Conservation (phyloP, 30 jellyfish, hydroid and myxozoan genomes). For the Chironex yamaguchii region DNA sequence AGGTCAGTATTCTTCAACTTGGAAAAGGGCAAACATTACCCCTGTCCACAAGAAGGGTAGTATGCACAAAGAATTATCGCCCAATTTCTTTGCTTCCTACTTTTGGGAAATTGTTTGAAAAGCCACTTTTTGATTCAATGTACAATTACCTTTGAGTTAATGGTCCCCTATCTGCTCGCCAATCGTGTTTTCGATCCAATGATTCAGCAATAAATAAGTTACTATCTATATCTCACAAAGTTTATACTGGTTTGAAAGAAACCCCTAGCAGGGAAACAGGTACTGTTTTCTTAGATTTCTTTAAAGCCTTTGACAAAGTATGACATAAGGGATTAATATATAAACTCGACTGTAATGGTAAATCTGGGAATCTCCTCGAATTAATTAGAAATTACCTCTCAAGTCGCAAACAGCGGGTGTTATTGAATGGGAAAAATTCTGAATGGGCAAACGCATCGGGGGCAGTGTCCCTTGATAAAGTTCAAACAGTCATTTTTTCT, state of each 20-base stretch:
- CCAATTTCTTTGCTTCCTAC: too few relatives aligned
- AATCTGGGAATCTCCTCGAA: constrained; percentile 18
- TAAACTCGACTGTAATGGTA: constrained; percentile 39
- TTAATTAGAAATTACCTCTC: constrained; percentile 10
- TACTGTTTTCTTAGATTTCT: constrained; percentile 41
- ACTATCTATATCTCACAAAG: constrained; percentile 36
- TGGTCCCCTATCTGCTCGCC: constrained; percentile 48
- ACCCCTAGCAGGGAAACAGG: constrained; percentile 45
- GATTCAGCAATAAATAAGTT: constrained; percentile 46
- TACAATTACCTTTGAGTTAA: constrained; percentile 45
- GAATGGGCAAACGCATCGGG: constrained; percentile 44
- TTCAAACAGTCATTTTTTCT: too few relatives aligned
- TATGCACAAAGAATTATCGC: too few relatives aligned
- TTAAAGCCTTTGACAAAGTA: constrained; percentile 38
- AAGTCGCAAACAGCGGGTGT: constrained; percentile 39
- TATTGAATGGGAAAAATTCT: constrained; percentile 44
- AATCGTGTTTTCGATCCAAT: constrained; percentile 64
- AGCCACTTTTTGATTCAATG: constrained; percentile 37
- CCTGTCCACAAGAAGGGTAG: too few relatives aligned
- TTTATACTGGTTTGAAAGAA: constrained; percentile 39
- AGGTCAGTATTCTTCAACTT: constrained; percentile 36
- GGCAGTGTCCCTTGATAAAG: constrained; percentile 64
- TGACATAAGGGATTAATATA: constrained; percentile 32
- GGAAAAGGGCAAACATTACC: too few relatives aligned
- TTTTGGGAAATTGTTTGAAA: constrained; percentile 79